Base-by-base conservation (phyloP, 2,113 vertebrate genomes). In the Elachura formosa region DNA sequence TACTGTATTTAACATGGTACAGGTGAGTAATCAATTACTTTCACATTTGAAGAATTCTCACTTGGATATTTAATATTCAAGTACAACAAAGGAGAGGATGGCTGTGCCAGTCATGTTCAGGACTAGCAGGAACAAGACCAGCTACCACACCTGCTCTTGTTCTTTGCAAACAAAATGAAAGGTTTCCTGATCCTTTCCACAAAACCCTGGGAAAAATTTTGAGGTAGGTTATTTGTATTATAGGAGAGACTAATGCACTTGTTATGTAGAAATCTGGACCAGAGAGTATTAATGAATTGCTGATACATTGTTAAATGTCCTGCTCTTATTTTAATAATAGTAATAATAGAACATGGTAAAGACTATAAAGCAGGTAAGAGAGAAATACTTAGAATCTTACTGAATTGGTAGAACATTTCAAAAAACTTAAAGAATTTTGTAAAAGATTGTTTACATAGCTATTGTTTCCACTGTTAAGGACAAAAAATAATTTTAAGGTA, bases 401-500 rank as follows among this genome's bases (percentile, higher is more conserved):
- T 34, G 38, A 89, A 66, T 36, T 56, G 21, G 23, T 38, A 86
- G 72, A 86, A 78, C 5, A 25, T 29, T 78, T 40, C 10, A 1
- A 4, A 87, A 90, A 85, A 59, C 19, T 72, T 62, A 45, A 0
- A 23, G 43, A 48, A 33, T 78, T 74, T 84, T 71, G n/a, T 55
- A 55, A 10, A 84, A 84, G 18, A 40, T 67, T 81, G 48, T 95
- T 93, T 95, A 71, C 52, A 40, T 28, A 14, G 63, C 21, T 78
- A 34, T 63, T 89, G 22, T 81, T 95, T 84, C 87, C 43, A 74
- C 29, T 84, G 51, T 67, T 94, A 93, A 78, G 84, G 76, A 84
- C 59, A 78, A 75, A 90, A 91, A 67, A 24, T 84, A 84, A 85
- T 90, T 89, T 92, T 59, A 85, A 82, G 90, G 49, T 91, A 76